Evolutionary conservation across 2,888 invertebrate species (phyloP).

Genomic region (Fabriciana adippe): DNA sequence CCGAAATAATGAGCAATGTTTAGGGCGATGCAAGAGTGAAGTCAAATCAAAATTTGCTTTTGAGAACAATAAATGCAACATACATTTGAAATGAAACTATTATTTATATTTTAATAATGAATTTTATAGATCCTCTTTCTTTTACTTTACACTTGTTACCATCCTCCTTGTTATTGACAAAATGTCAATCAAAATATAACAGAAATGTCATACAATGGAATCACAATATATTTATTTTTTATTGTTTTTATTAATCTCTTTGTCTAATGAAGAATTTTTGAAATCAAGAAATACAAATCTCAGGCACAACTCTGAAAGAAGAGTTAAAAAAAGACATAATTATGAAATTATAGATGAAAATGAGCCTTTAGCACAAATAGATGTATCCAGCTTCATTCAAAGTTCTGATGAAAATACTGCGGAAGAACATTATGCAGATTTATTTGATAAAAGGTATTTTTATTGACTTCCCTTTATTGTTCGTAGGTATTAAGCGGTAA

Average conservation of each 20-base stretch:
- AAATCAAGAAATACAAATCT: conserved; percentile 22
- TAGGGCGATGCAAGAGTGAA: too few relatives aligned
- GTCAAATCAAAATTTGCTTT: too few relatives aligned
- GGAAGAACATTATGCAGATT: conserved; percentile 32
- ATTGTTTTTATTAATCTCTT: conserved; percentile 40
- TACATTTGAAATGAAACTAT: too few relatives aligned
- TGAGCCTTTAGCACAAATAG: conserved; percentile 51
- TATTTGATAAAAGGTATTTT: conserved; percentile 13
- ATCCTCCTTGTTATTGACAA: neutral
- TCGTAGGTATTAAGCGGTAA: too few relatives aligned
- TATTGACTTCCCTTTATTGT: too few relatives aligned
- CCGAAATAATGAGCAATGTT: too few relatives aligned
- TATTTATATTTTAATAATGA: neutral
- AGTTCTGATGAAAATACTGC: conserved; percentile 46
- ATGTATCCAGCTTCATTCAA: conserved; percentile 59
- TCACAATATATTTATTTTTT: conserved; percentile 42
- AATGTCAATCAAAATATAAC: conserved; percentile 13
- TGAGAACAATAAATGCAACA: too few relatives aligned
- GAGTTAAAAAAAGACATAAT: conserved; percentile 33
- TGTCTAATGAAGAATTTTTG: conserved; percentile 31
- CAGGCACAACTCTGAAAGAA: conserved; percentile 13
- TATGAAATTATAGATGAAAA: conserved; percentile 42
- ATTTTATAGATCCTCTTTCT: neutral
- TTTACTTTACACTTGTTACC: neutral
- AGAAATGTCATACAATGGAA: conserved; percentile 44